Percentiles rank a stretch among this genome's conserved stretches.
Conservation (phyloP, 2,113 vertebrate genomes). For the Turnix velox region DNA sequence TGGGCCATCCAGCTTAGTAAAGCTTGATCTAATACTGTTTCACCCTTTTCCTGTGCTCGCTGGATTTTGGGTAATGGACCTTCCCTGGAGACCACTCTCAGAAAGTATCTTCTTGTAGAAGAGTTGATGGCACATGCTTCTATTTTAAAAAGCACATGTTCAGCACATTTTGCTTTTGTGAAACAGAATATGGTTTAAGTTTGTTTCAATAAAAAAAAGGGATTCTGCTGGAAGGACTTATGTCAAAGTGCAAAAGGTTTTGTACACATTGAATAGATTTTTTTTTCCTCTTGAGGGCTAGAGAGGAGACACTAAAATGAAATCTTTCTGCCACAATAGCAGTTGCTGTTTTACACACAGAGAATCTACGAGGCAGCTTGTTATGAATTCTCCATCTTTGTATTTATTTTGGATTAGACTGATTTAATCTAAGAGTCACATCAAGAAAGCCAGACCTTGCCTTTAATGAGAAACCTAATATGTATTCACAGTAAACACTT, state of each 20-base stretch:
- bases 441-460: slow-evolving; percentile 45
- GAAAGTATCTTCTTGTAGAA: slow-evolving; percentile 70
- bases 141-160: slow-evolving; percentile 77
- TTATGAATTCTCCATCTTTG: slow-evolving; percentile 48
- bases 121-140: slow-evolving; percentile 72
- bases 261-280: slow-evolving; percentile 62
- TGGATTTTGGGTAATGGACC: slow-evolving; percentile 69
- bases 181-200: slow-evolving; percentile 80
- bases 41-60: slow-evolving; percentile 72
- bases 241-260: slow-evolving; percentile 79
- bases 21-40: slow-evolving; percentile 67
- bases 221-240: slow-evolving; percentile 71
- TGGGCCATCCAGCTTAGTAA: slow-evolving; percentile 60
- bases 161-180: slow-evolving; percentile 78
- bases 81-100: slow-evolving; percentile 70
- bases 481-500: slow-evolving; percentile 59
- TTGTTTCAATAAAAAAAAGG: slow-evolving; percentile 64
- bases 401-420: slow-evolving; percentile 69
- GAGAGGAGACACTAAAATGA: slow-evolving; percentile 45
- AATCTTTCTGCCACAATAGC: slow-evolving; percentile 29
- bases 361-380: background rate
- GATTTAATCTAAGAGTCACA: slow-evolving; percentile 64
- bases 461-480: slow-evolving; percentile 68
- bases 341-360: slow-evolving; percentile 28
- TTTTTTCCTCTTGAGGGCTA: slow-evolving; percentile 6